Conservation (phyloP, 2,888 invertebrate genomes). For the Drosophila kambysellisi region DNA sequence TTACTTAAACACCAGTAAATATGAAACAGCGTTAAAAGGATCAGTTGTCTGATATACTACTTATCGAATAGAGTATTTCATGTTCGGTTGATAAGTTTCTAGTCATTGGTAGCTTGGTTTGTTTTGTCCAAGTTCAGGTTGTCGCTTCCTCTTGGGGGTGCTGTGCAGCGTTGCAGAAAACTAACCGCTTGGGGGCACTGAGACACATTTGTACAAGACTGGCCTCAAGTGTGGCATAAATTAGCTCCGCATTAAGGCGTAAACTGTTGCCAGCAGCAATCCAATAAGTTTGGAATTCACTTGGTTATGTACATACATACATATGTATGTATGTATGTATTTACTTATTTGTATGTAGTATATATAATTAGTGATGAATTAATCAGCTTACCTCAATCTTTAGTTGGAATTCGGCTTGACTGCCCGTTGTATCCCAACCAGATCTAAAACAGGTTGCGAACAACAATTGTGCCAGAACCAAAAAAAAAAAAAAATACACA, state of each 20-base stretch:
- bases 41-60: background rate
- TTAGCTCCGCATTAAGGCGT: slow-evolving; percentile 37
- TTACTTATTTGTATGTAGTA: background rate
- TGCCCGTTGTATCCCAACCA: slow-evolving; percentile 30
- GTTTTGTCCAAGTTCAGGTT: slow-evolving; percentile 27
- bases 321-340: background rate
- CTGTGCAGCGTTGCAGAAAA: slow-evolving; percentile 62
- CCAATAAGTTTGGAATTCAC: slow-evolving; percentile 13
- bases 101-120: background rate
- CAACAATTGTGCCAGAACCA: slow-evolving; percentile 28
- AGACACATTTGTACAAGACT: slow-evolving; percentile 24
- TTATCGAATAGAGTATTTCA: slow-evolving; percentile 7
- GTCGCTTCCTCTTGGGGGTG: slow-evolving; percentile 38
- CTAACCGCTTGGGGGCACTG: slow-evolving; percentile 40
- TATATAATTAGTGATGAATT: slow-evolving; percentile 37
- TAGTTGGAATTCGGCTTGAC: slow-evolving; percentile 37
- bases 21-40: background rate
- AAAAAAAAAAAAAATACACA: slow-evolving; percentile 4
- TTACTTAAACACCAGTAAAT: too few relatives aligned
- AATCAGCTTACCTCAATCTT: slow-evolving; percentile 56
- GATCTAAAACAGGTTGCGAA: slow-evolving; percentile 52
- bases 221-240: slow-evolving; percentile 32
- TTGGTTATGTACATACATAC: background rate
- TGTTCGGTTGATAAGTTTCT: background rate
- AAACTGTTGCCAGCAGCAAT: background rate